These are phyloP conservation scores for Acomys russatus DNA, from an alignment of 2,797 vertebrate genomes.

Conservation along the genomic window DNA sequence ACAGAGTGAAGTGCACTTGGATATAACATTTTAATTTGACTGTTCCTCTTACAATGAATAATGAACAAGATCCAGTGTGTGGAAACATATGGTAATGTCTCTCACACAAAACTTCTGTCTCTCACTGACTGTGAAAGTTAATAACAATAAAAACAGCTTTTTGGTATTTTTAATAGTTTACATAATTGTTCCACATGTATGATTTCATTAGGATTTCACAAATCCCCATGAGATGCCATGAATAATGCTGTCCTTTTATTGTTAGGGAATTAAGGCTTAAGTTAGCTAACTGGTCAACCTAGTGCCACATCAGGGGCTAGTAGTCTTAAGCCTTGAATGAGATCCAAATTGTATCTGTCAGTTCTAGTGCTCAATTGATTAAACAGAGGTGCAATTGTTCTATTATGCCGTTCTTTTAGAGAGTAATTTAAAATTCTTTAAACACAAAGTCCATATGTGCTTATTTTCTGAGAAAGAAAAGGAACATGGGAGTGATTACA, in stretches of 20 bases:
- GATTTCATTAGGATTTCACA: neutral
- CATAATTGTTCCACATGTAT: neutral
- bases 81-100: conserved; percentile 69
- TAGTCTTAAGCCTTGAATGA: neutral
- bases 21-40: conserved; percentile 74
- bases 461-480: neutral
- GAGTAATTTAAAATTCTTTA: conserved; percentile 8
- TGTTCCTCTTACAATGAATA: conserved; percentile 35
- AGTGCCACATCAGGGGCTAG: fast-evolving
- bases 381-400: neutral
- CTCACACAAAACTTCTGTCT: conserved; percentile 59
- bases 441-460: neutral
- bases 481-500: neutral
- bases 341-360: neutral
- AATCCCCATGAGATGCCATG: neutral
- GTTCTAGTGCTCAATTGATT: neutral
- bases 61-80: neutral
- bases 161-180: conserved; percentile 25
- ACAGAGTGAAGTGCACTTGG: conserved; percentile 23
- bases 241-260: neutral
- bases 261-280: neutral
- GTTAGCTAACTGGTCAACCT: neutral
- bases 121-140: conserved; percentile 57
- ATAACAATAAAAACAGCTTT: conserved; percentile 62
- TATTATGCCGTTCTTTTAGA: neutral